phyloP scores from a whole-genome alignment of 2,888 invertebrate genomes.

The Drosophila mimetica region DNA sequence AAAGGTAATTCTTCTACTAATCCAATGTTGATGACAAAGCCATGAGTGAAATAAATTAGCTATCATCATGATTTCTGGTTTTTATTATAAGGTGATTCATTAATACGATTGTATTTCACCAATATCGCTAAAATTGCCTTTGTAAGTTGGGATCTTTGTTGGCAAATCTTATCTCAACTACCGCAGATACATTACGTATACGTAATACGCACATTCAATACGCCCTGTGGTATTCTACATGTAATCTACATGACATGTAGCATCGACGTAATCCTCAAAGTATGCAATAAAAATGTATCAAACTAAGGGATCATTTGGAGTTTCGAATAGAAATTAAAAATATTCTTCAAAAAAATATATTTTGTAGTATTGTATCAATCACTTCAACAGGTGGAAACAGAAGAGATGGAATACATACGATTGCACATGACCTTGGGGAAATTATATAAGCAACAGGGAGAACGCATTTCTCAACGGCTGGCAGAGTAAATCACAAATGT shows the following conservation, averaged over 20 bases:
- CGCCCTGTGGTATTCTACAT: background rate
- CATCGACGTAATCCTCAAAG: background rate
- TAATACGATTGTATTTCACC: slow-evolving; percentile 3
- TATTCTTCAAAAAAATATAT: too few species aligned
- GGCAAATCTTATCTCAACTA: slow-evolving; percentile 6
- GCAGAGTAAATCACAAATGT: background rate
- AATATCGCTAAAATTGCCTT: background rate
- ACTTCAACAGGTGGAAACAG: background rate
- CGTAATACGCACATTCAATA: background rate
- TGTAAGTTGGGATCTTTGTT: background rate
- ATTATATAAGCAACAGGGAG: background rate
- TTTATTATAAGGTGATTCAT: background rate
- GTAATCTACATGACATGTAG: background rate
- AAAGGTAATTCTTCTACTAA: background rate
- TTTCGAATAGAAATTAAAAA: background rate
- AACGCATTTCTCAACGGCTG: background rate
- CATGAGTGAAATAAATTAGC: background rate
- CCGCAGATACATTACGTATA: slow-evolving; percentile 5
- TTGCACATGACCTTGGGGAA: background rate
- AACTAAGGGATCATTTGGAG: background rate
- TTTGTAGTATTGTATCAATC: too few species aligned
- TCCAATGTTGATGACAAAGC: background rate
- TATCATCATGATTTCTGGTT: slow-evolving; percentile 1
- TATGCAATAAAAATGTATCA: slow-evolving; percentile 9
- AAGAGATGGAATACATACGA: background rate